Percentiles rank a stretch among this genome's conserved stretches.
Conservation (phyloP, 2,113 vertebrate species). For the Cyphomyrus discorhynchus region DNA sequence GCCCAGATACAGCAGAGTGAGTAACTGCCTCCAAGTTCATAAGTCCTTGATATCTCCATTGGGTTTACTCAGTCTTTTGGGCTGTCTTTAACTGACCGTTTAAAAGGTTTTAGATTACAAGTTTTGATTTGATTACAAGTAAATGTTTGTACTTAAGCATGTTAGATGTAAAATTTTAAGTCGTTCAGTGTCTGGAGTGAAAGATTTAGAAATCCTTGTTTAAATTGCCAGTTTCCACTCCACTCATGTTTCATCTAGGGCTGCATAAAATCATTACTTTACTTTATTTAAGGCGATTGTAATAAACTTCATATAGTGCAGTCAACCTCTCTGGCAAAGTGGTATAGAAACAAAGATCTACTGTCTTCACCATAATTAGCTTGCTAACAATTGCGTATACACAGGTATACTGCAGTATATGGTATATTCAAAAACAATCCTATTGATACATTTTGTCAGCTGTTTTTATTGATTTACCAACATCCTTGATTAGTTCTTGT, state of each 20-base stretch:
- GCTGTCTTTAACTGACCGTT: not conserved
- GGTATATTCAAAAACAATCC: not conserved
- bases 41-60: not conserved
- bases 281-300: not conserved
- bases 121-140: not conserved
- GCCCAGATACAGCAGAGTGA: not conserved
- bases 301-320: not conserved
- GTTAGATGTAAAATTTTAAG: not conserved
- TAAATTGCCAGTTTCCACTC: not conserved
- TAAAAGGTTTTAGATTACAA: not conserved
- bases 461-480: not conserved
- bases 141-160: not conserved
- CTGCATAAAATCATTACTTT: not conserved
- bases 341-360: not conserved
- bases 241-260: not conserved
- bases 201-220: not conserved
- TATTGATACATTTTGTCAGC: not conserved
- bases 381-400: not conserved
- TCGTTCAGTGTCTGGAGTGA: not conserved
- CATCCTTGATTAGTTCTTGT: not conserved
- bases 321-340: not conserved
- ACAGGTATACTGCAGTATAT: not conserved
- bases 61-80: not conserved
- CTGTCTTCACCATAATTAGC: not conserved
- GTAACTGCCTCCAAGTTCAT: not conserved